A percentile compares a stretch with the other conserved stretches of the same genome.
Conservation (phyloP, 1,140 invertebrate genomes). For the Sweltsa coloradensis region DNA sequence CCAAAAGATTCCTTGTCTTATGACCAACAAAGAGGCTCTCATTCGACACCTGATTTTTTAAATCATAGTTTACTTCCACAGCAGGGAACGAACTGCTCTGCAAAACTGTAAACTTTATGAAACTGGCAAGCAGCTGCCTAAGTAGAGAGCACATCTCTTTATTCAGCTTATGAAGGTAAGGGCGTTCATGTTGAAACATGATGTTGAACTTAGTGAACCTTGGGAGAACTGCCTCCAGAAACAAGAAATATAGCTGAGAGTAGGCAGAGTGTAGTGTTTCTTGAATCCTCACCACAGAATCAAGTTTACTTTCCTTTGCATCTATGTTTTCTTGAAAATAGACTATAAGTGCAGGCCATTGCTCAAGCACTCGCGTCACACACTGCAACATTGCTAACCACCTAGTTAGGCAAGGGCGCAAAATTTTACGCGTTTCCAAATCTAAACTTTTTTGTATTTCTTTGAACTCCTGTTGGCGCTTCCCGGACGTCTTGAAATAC, state of each 20-base stretch:
- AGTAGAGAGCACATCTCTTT: background rate
- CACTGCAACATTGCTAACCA: slow-evolving; percentile 4
- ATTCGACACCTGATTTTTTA: background rate
- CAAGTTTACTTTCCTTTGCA: background rate
- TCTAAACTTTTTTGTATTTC: background rate
- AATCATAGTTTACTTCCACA: background rate
- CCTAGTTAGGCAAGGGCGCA: background rate
- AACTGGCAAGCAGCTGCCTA: background rate
- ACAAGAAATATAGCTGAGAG: background rate
- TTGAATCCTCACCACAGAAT: background rate
- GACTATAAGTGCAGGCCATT: slow-evolving; percentile 1
- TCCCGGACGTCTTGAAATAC: slow-evolving; percentile 5
- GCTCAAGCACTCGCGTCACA: background rate
- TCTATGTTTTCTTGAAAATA: background rate
- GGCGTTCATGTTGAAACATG: slow-evolving; percentile 4
- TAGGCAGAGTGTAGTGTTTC: background rate
- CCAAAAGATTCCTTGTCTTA: background rate
- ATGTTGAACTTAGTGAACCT: background rate
- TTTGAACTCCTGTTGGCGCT: background rate
- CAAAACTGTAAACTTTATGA: background rate
- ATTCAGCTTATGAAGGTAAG: slow-evolving; percentile 1
- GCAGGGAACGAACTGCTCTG: background rate
- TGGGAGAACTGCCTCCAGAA: background rate
- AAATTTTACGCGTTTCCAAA: slow-evolving; percentile 4
- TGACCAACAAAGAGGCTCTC: background rate